Base-by-base conservation (phyloP, 1,140 invertebrate genomes). In the Medauroidea extradentata region DNA sequence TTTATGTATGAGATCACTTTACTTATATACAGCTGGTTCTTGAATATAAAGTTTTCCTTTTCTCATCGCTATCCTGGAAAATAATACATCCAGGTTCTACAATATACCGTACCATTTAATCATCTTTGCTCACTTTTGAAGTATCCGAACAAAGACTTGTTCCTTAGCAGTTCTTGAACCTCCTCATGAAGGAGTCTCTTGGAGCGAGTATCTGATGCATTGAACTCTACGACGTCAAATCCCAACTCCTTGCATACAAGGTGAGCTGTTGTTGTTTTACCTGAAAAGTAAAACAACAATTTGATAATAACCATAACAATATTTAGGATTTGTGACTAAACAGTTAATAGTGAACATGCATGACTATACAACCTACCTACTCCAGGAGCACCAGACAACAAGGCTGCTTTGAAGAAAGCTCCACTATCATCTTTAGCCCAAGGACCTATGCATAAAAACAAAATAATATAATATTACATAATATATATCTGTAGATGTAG, bases 191-290 rank as follows among this genome's bases (percentile, higher is more conserved):
- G 79, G 27, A 91, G 81, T 39, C 83, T 89, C 71, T 99, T 99
- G 62, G 87, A 97, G 61, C 98, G 80, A 0, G 94, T 96, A 77
- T 99, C 96, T 0, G 96, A 99, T 0, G 96, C 97, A 80, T 99
- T 99, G 64, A 98, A 88, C 76, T 99, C 97, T 21, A 98, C 85
- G 56, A 87, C 83, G 74, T 95, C 93, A 69, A 92, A 95, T 1
- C 90, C 91, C 13, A 95, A 71, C 74, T 96, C 91, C 71, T 91
- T 85, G 62, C 86, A 89, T 16, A 92, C 87, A 49, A 94, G 78
- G 61, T 87, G 82, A 19, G 88, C 93, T 1, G 89, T 90, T 13
- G 94, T 96, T 0, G 94, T 96, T 83, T 96, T 97, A 43, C 86
- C 83, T 84, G 64, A 75, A 79, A 49, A 82, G 14, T 82, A 63